Conservation (phyloP, 1,140 invertebrate species). For the Wasmannia auropunctata region DNA sequence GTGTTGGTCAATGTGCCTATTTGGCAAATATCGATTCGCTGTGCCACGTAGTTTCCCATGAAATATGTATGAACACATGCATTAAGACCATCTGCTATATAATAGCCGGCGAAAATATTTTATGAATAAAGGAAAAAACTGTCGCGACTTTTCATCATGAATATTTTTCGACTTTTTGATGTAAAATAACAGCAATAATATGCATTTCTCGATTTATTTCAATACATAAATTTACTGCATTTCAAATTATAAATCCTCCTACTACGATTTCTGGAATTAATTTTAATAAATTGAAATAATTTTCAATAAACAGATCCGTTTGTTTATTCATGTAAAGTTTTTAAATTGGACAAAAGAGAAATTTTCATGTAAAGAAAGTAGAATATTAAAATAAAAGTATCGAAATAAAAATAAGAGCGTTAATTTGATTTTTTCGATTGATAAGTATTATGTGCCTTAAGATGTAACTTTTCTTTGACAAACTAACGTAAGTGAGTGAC, state of each 20-base stretch:
- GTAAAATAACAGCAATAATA: neutral
- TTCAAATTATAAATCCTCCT: neutral
- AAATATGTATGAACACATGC: slow-evolving; percentile 1
- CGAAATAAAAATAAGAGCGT: neutral
- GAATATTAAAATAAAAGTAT: neutral
- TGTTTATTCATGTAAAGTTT: neutral
- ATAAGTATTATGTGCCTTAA: neutral
- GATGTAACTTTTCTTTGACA: neutral
- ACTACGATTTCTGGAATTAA: neutral
- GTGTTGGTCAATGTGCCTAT: neutral
- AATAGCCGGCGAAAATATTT: neutral
- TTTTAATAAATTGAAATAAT: neutral
- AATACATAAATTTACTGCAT: neutral
- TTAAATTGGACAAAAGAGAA: neutral
- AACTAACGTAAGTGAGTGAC: neutral
- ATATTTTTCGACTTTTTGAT: neutral
- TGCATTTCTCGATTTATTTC: neutral
- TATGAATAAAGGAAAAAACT: neutral
- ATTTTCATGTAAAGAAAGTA: neutral
- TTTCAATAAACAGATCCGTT: neutral
- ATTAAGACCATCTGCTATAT: neutral
- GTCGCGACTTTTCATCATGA: neutral
- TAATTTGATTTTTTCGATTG: neutral
- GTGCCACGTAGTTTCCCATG: slow-evolving; percentile 8
- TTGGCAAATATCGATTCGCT: slow-evolving; percentile 18